These are phyloP conservation scores for Syritta pipiens DNA, from an alignment of 2,888 invertebrate species.

Conservation along the genomic window DNA sequence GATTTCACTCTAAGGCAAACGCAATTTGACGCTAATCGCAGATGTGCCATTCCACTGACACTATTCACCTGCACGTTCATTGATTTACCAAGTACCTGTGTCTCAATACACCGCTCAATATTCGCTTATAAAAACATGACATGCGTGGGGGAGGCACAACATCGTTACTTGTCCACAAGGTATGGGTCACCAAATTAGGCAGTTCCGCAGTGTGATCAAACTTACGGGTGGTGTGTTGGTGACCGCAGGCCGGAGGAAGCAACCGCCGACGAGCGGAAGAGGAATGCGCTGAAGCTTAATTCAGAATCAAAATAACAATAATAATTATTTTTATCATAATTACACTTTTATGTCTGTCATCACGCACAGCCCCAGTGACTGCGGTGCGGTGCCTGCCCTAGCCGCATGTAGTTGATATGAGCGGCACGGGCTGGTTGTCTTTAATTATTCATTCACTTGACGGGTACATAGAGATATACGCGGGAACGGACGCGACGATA, in stretches of 20 bases:
- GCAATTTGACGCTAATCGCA: no score
- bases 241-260: slow-evolving; percentile 6
- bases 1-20: no score
- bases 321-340: slow-evolving; percentile 66
- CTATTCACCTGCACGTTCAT: slow-evolving; percentile 53
- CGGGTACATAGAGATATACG: slow-evolving; percentile 47
- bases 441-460: slow-evolving; percentile 62
- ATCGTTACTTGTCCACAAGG: slow-evolving; percentile 39
- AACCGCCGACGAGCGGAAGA: slow-evolving; percentile 43
- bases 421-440: slow-evolving; percentile 40
- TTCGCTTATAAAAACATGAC: slow-evolving; percentile 58
- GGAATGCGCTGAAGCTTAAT: slow-evolving; percentile 50
- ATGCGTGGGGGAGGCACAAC: slow-evolving; percentile 34
- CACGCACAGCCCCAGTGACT: slow-evolving; percentile 2
- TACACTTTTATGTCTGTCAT: slow-evolving; percentile 50
- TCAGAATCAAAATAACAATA: slow-evolving; percentile 48
- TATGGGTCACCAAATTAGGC: slow-evolving; percentile 63
- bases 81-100: slow-evolving; percentile 28
- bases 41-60: slow-evolving; percentile 46
- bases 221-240: slow-evolving; percentile 2
- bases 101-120: slow-evolving; percentile 27
- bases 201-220: slow-evolving; percentile 61
- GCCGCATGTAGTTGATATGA: slow-evolving; percentile 40
- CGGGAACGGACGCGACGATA: slow-evolving; percentile 44
- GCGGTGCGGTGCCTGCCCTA: slow-evolving; percentile 7